Base-by-base conservation (phyloP, 1,140 invertebrate species). In the Drosophila melanica region DNA sequence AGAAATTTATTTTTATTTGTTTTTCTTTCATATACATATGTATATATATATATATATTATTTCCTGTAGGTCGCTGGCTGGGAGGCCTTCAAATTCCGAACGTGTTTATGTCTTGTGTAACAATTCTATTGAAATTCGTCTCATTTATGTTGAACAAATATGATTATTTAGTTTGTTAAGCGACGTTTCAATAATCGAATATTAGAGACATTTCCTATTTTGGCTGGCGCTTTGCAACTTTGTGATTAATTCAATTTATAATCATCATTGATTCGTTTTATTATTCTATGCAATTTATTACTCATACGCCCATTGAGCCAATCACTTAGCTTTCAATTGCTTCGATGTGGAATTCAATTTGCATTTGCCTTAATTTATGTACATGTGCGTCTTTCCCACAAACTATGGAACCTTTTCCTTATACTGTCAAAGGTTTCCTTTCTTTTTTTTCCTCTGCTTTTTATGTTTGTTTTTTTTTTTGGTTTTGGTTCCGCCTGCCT, bases 331-430 rank as follows among this genome's bases (percentile, higher is more conserved):
- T 48, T 51, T 57, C 30, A 63, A 69, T 69, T 47, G 39, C 50
- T 48, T 39, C n/a, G 53, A 12, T 37, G 59, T 37, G 23, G 20
- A 63, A 45, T 53, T 45, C 50, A 71, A 71, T 71, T 66, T 71
- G 68, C 51, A 20, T 57, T 50, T 41, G 20, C 11, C 41, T 63
- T 47, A 39, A 47, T 53, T 45, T 39, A 45, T 58, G 23, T 41
- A 10, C 16, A n/a, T 30, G 30, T 20, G 30, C 37, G 35, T 42
- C 35, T 62, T 27, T 63, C 14, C 12, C 27, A 35, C 14, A 33
- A 12, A 8, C 27, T 30, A 60, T 62, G 39, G 37, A 53, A 42
- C 16, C 16, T 18, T 33, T 47, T 60, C 27, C 33, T 60, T 44
- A 35, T 35, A 14, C 58, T 50, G 20, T 37, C 45, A 41, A 23